Evolutionary conservation across 2,113 vertebrate species (phyloP).

Genomic region (Lophotis ruficrista): DNA sequence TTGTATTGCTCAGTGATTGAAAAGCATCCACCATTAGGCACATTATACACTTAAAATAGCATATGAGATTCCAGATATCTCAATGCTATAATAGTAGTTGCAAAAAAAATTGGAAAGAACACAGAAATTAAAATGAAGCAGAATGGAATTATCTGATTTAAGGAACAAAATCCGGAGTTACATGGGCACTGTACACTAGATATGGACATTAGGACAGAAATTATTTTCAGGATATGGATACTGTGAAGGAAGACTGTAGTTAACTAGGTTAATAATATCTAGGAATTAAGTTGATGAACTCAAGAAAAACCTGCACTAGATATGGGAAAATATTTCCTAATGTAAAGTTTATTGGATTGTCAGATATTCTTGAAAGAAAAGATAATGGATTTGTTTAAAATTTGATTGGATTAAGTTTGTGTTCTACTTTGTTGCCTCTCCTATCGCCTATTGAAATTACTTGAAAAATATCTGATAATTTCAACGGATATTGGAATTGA

Average conservation of each 20-base stretch:
- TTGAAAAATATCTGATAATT: not conserved
- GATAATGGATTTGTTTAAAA: not conserved
- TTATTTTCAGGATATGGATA: not conserved
- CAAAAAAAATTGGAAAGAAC: not conserved
- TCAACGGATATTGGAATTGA: not conserved
- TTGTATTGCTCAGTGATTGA: not conserved
- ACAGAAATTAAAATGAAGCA: not conserved
- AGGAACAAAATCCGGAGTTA: not conserved
- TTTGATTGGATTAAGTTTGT: not conserved
- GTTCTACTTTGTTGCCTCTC: not conserved
- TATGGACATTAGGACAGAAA: not conserved
- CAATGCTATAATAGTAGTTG: not conserved
- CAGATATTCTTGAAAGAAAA: not conserved
- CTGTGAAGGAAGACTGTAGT: not conserved
- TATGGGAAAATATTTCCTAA: not conserved
- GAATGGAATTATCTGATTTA: not conserved
- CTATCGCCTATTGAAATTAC: not conserved
- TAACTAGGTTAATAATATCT: not conserved
- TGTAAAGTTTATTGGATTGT: not conserved
- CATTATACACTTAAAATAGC: not conserved
- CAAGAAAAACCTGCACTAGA: not conserved
- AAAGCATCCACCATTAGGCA: not conserved
- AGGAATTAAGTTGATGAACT: not conserved
- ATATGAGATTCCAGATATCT: not conserved
- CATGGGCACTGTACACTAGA: fast-evolving